phyloP scores from a whole-genome alignment of 2,113 vertebrate species.

The Strigops habroptila region DNA sequence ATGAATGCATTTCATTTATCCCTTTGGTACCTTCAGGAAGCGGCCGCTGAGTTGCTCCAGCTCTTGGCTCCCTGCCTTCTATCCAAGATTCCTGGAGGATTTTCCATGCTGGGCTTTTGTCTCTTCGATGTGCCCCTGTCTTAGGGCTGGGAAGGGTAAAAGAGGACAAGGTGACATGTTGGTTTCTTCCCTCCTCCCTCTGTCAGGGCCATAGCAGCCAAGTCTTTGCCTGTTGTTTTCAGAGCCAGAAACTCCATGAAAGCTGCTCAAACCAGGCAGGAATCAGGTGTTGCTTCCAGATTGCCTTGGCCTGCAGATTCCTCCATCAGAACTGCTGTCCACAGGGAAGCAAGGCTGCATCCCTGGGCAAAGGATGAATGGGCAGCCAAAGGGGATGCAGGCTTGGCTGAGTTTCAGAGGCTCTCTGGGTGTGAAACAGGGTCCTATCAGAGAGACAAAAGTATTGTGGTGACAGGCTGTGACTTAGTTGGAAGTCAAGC shows the following conservation, averaged over 20 bases:
- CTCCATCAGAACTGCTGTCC: background rate
- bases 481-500: background rate
- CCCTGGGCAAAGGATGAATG: background rate
- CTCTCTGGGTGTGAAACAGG: fast-evolving
- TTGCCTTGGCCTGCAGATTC: background rate
- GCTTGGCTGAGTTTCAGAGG: background rate
- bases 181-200: background rate
- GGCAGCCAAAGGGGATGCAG: background rate
- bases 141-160: background rate
- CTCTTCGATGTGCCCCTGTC: background rate
- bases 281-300: conserved; percentile 12
- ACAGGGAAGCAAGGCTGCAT: background rate
- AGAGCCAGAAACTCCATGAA: background rate
- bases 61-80: background rate
- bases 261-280: background rate
- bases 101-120: background rate
- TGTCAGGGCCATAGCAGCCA: background rate
- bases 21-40: conserved; percentile 23
- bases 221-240: background rate
- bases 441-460: background rate
- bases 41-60: background rate
- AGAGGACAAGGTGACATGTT: background rate
- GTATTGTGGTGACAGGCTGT: fast-evolving
- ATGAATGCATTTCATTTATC: conserved; percentile 75
- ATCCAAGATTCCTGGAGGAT: background rate